phyloP scores from a whole-genome alignment of 2,888 invertebrate species.

The Protonemura montana region DNA sequence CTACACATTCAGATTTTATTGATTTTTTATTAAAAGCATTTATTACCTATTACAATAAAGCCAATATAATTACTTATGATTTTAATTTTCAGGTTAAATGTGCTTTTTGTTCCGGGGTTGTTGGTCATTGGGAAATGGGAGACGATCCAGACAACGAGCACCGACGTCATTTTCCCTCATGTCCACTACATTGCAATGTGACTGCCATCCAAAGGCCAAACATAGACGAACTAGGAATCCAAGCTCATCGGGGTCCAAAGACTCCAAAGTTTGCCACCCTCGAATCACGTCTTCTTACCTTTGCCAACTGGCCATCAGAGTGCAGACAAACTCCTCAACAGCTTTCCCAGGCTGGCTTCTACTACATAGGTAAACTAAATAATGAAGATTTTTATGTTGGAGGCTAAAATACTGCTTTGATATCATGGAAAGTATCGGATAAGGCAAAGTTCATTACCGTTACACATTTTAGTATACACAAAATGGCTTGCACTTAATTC shows the following conservation, averaged over 20 bases:
- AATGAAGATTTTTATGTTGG: too few relatives aligned
- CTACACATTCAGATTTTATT: too few relatives aligned
- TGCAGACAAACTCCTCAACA: conserved; percentile 78
- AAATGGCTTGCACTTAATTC: too few relatives aligned
- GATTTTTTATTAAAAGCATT: background rate
- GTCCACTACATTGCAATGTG: conserved; percentile 63
- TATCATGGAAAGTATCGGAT: too few relatives aligned
- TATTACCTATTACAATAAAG: too few relatives aligned
- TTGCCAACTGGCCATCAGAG: conserved; percentile 76
- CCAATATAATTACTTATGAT: background rate
- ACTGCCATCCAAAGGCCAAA: conserved; percentile 58
- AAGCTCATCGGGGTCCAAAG: conserved; percentile 67
- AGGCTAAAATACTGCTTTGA: too few relatives aligned
- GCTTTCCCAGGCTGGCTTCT: conserved; percentile 88
- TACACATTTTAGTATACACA: too few relatives aligned
- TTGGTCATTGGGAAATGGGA: conserved; percentile 72
- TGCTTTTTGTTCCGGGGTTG: conserved; percentile 79
- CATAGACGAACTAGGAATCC: conserved; percentile 67
- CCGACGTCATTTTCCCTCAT: conserved; percentile 67
- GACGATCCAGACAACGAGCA: conserved; percentile 76
- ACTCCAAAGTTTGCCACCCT: conserved; percentile 73
- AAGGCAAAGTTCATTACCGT: too few relatives aligned
- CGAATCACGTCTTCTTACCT: conserved; percentile 75
- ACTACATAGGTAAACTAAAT: conserved; percentile 74
- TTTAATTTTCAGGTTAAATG: conserved; percentile 69